Conservation (phyloP, 2,113 vertebrate genomes). For the Regulus satrapa region DNA sequence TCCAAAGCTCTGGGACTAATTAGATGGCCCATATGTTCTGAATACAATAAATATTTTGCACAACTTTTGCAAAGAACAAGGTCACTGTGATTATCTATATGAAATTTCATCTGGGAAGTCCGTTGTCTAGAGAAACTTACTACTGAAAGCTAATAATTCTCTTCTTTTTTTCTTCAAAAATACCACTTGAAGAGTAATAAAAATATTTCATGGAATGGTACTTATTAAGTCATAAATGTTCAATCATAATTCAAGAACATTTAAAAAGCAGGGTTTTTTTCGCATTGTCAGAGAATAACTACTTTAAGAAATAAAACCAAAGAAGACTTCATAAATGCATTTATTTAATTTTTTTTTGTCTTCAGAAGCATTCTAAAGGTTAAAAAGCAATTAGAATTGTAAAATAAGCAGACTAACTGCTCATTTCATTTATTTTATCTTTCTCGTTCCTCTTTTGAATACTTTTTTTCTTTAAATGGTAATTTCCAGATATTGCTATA, state of each 20-base stretch:
- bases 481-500: not conserved
- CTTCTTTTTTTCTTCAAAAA: not conserved
- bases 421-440: constrained; percentile 23
- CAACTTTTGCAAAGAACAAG: not conserved
- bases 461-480: not conserved
- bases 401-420: not conserved
- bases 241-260: not conserved
- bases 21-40: not conserved
- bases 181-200: not conserved
- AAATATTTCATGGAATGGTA: not conserved
- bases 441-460: not conserved
- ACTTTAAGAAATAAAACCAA: not conserved
- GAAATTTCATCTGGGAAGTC: not conserved
- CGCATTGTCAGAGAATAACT: not conserved
- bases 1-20: constrained; percentile 39
- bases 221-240: not conserved
- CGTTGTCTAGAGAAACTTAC: not conserved
- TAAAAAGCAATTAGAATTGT: constrained; percentile 38
- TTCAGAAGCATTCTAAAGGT: not conserved
- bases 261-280: not conserved
- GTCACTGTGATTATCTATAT: not conserved
- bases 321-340: not conserved
- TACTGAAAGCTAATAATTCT: not conserved
- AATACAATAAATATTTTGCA: not conserved
- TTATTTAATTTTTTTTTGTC: not conserved